Base-by-base conservation (phyloP, 1,140 invertebrate species). In the Hycleus phaleratus region DNA sequence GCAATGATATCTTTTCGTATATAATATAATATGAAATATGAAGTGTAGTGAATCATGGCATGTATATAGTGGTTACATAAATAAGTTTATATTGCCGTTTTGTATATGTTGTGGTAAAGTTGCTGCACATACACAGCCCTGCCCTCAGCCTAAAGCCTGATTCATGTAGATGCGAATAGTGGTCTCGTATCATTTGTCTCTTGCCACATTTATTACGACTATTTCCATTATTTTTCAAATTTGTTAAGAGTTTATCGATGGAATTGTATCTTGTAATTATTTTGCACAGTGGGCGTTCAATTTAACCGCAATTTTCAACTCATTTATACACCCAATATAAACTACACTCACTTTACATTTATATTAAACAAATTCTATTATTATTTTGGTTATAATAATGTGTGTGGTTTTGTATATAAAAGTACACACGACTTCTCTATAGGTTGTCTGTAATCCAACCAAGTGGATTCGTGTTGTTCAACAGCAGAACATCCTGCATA, bases 61-160 rank as follows among this genome's bases (percentile, higher is more conserved):
- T 18, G 18, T 18, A 47, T 48, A 39, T 47, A 48, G 54, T 56
- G 54, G 50, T 50, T 43, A 40, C 51, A 54, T 59, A 59, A 59
- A 59, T 59, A 59, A 59, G 45, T 59, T 45, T 47, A 54, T 55
- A 59, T 59, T 59, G 48, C 58, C 56, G 50, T 43, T 50, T 47
- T 32, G 56, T 51, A 18, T 18, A 18, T 18, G 18, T 32, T 32
- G 32, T 32, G 32, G 32, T 7, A 32, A 32, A 32, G 32, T 32
- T 32, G 32, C 46, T 58, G 56, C 42, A n/a, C 12, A 47, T 40
- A 38, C 56, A 39, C 43, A 18, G 48, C 49, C 56, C 47, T 52
- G 45, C 44, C 56, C 56, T 51, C 44, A 12, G 49, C 46, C 54
- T 49, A 32, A 49, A 45, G 44, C 44, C 32, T 32, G 4, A 32